Conservation (phyloP, 2,888 invertebrate species). For the Drosophila gaucha region DNA sequence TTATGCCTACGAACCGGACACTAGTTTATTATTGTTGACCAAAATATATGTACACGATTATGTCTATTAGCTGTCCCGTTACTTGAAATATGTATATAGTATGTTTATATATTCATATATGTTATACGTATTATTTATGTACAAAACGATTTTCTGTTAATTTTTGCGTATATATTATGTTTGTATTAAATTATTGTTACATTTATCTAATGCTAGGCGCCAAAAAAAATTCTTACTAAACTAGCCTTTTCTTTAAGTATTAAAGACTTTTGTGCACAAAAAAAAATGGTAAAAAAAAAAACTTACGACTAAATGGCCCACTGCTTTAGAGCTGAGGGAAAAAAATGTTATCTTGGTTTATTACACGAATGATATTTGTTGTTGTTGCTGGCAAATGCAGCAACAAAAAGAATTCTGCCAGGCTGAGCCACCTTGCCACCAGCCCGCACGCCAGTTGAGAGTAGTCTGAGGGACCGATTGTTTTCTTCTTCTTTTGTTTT, state of each 20-base stretch:
- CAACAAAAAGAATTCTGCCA: conserved; percentile 5
- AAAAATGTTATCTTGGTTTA: conserved; percentile 32
- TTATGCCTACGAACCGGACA: conserved; percentile 59
- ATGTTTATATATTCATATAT: conserved; percentile 19
- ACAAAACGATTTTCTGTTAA: conserved; percentile 41
- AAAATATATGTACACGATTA: conserved; percentile 38
- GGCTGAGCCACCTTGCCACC: neutral
- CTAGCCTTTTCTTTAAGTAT: conserved; percentile 54
- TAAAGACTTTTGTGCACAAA: conserved; percentile 53
- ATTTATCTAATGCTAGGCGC: conserved; percentile 30
- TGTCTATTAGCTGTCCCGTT: conserved; percentile 5
- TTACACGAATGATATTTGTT: conserved; percentile 60
- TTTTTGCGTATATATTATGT: conserved; percentile 5
- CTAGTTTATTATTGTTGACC: conserved; percentile 26
- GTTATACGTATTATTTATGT: conserved; percentile 32
- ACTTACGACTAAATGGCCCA: conserved; percentile 38
- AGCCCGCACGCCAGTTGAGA: neutral
- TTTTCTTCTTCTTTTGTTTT: too few relatives aligned
- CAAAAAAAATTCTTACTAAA: conserved; percentile 44
- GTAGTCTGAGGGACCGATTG: conserved; percentile 1
- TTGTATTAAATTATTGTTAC: conserved; percentile 12
- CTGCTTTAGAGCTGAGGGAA: conserved; percentile 49
- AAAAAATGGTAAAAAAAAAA: conserved; percentile 28
- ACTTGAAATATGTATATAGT: conserved; percentile 1
- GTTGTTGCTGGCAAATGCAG: conserved; percentile 14